These are phyloP conservation scores for Setophaga kirtlandii DNA, from an alignment of 2,113 vertebrate genomes.

Conservation along the genomic window DNA sequence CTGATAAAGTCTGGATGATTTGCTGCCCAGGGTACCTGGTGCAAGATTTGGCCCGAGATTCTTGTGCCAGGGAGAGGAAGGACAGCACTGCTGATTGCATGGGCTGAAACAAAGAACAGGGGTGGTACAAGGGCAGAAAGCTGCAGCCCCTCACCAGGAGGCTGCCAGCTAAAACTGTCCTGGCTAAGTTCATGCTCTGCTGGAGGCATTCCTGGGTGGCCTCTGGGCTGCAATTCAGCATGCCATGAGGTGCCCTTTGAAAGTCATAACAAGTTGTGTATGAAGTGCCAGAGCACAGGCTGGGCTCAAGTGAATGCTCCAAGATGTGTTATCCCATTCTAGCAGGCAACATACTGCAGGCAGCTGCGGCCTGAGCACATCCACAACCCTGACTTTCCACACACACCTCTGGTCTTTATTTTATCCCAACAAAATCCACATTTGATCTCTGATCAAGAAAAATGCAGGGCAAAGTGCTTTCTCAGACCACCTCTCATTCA, in stretches of 20 bases:
- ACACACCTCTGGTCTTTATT: background rate
- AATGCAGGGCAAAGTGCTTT: background rate
- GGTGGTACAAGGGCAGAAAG: background rate
- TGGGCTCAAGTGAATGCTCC: rapidly evolving
- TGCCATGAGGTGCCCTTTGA: background rate
- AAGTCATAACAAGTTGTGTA: background rate
- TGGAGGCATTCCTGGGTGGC: background rate
- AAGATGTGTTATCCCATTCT: background rate
- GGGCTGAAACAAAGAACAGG: background rate
- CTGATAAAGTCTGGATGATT: background rate
- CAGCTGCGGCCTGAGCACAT: background rate
- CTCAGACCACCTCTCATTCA: background rate
- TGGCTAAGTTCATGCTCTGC: background rate
- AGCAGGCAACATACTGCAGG: rapidly evolving
- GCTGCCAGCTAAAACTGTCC: background rate
- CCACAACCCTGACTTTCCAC: background rate
- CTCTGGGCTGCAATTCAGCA: background rate
- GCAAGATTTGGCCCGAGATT: background rate
- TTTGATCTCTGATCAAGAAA: background rate
- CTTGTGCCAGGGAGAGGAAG: background rate
- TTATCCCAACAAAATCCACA: background rate
- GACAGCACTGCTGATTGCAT: background rate
- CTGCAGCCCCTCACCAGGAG: background rate
- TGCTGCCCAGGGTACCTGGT: rapidly evolving
- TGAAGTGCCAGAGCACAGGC: background rate